A percentile compares a stretch with the other conserved stretches of the same genome.
Conservation (phyloP, 2,888 invertebrate genomes). For the Apodemia hepburni region DNA sequence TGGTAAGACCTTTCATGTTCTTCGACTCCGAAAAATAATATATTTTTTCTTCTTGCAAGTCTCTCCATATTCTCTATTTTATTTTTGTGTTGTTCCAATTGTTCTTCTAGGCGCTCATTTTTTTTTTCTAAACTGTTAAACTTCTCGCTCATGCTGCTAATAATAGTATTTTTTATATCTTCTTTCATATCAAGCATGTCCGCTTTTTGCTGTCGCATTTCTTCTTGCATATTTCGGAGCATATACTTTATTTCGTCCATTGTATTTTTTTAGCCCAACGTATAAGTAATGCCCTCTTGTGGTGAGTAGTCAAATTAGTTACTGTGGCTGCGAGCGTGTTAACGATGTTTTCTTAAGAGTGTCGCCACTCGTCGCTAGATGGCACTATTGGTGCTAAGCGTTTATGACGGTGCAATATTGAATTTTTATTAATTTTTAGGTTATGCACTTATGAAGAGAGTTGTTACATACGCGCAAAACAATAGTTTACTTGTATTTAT, state of each 20-base stretch:
- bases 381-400: too few species aligned
- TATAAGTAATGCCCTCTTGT: too few species aligned
- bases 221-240: conserved; percentile 29
- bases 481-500: too few species aligned
- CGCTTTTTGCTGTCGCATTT: conserved; percentile 30
- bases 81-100: neutral
- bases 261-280: neutral
- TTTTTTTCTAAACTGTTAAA: conserved; percentile 27
- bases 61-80: neutral
- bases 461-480: too few species aligned
- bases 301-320: too few species aligned
- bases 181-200: conserved; percentile 34
- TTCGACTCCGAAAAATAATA: neutral
- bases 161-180: conserved; percentile 33
- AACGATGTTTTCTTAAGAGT: too few species aligned
- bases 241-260: conserved; percentile 13
- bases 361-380: too few species aligned
- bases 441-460: too few species aligned
- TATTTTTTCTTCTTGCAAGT: neutral
- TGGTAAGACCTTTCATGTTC: neutral
- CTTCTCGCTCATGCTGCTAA: conserved; percentile 33
- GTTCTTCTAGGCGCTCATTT: conserved; percentile 22
- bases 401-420: too few species aligned
- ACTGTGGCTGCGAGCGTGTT: too few species aligned
- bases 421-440: too few species aligned